These are phyloP conservation scores for Acanthochromis polyacanthus DNA, from an alignment of 2,113 vertebrate species.

Conservation along the genomic window DNA sequence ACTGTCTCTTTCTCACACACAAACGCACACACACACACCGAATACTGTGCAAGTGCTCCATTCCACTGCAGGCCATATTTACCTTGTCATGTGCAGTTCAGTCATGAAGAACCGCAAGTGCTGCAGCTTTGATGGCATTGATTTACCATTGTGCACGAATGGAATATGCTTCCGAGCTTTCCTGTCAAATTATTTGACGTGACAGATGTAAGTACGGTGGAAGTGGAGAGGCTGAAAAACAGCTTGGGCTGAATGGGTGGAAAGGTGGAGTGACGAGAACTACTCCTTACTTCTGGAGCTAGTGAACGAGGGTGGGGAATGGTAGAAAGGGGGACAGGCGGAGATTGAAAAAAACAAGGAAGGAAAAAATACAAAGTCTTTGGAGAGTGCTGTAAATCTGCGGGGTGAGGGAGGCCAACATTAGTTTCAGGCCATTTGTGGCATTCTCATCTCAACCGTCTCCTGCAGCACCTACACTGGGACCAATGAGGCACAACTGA, in stretches of 20 bases:
- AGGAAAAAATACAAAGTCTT: constrained; percentile 53
- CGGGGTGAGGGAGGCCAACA: constrained; percentile 74
- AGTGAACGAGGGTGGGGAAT: constrained; percentile 21
- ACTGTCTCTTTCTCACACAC: background rate
- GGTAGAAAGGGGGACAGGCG: constrained; percentile 15
- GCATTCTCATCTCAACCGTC: constrained; percentile 76
- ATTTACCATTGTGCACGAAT: constrained; percentile 65
- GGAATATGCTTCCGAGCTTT: constrained; percentile 55
- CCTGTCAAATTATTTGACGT: constrained; percentile 61
- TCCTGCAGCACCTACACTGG: constrained; percentile 70
- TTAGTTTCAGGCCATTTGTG: constrained; percentile 84
- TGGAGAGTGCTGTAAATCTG: constrained; percentile 68
- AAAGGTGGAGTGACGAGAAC: constrained; percentile 27
- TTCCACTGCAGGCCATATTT: constrained; percentile 36
- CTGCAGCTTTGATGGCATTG: constrained; percentile 55
- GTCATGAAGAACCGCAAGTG: constrained; percentile 44
- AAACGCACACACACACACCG: background rate
- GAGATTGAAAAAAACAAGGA: constrained; percentile 35
- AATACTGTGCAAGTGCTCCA: constrained; percentile 12
- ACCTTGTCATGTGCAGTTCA: constrained; percentile 34
- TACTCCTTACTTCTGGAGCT: constrained; percentile 7
- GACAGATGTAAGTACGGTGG: constrained; percentile 61
- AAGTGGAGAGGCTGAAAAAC: constrained; percentile 60
- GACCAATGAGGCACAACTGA: constrained; percentile 78
- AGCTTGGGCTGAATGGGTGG: constrained; percentile 44